phyloP scores from a whole-genome alignment of 1,140 invertebrate species.

The Gonatopus flavifemur region DNA sequence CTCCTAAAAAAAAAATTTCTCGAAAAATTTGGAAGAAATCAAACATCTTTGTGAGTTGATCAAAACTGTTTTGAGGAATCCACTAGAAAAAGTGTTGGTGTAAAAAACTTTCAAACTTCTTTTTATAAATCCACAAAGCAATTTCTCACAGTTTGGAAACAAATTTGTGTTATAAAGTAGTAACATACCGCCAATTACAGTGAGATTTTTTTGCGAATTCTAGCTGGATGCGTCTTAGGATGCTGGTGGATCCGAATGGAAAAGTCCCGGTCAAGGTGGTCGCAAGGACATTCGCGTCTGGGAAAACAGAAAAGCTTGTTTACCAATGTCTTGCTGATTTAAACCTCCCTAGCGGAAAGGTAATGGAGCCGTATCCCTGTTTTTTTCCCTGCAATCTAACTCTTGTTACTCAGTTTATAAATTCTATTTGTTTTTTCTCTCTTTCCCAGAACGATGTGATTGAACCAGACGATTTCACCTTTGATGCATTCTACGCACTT shows the following conservation, averaged over 20 bases:
- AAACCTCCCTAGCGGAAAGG: conserved; percentile 92
- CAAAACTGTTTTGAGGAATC: no score
- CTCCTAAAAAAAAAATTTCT: no score
- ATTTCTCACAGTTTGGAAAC: no score
- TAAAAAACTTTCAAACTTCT: no score
- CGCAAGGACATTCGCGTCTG: conserved; percentile 96
- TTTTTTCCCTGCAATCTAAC: not conserved
- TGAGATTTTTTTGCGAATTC: conserved; percentile 37
- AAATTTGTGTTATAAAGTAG: no score
- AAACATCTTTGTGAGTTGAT: no score
- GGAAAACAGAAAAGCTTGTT: conserved; percentile 96
- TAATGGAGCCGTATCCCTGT: conserved; percentile 43
- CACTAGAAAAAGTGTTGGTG: no score
- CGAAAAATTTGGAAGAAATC: no score
- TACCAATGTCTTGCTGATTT: conserved; percentile 96
- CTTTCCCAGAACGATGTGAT: conserved; percentile 94
- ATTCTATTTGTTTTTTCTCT: conserved; percentile 25
- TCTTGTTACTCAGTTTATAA: not conserved
- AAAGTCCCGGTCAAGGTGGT: conserved; percentile 98
- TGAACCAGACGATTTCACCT: conserved; percentile 93
- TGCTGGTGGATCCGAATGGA: conserved; percentile 88
- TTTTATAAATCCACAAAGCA: no score
- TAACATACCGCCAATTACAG: no score
- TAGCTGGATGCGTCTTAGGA: conserved; percentile 97
- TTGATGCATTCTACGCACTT: conserved; percentile 97